Evolutionary conservation across 2,113 vertebrate genomes (phyloP).

Genomic region (rat (Rattus norvegicus)): DNA sequence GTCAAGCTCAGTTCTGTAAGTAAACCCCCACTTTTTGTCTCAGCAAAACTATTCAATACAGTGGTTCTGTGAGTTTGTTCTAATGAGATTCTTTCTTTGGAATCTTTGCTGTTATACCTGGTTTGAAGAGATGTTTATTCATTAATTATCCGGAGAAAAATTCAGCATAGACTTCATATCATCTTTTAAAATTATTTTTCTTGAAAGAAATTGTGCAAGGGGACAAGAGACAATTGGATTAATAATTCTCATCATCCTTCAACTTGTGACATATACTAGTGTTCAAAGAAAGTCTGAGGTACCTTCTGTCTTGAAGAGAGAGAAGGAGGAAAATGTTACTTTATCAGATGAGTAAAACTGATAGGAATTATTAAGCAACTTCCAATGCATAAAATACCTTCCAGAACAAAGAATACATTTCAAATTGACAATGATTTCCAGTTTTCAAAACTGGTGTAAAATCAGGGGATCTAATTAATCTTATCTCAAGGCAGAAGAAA

Average conservation of each 20-base stretch:
- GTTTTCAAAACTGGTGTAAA: background rate
- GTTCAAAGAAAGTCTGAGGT: background rate
- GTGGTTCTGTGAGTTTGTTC: background rate
- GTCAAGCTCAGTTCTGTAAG: no score
- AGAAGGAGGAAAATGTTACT: background rate
- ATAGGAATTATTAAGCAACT: background rate
- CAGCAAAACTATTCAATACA: background rate
- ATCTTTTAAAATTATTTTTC: background rate
- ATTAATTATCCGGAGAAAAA: background rate
- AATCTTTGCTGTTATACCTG: background rate
- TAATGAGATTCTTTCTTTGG: background rate
- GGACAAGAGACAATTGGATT: background rate
- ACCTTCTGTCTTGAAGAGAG: background rate
- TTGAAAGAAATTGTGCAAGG: background rate
- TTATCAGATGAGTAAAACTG: background rate
- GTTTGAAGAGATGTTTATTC: background rate
- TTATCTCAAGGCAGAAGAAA: background rate
- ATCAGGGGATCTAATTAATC: background rate
- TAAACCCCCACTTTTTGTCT: no score
- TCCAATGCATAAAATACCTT: background rate
- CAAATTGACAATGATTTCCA: background rate
- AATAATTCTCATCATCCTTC: background rate
- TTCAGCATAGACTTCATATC: background rate
- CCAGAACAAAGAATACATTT: background rate
- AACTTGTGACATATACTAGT: background rate